Base-by-base conservation (phyloP, 2,797 vertebrate genomes). In the Oceanodroma leucorhoa region DNA sequence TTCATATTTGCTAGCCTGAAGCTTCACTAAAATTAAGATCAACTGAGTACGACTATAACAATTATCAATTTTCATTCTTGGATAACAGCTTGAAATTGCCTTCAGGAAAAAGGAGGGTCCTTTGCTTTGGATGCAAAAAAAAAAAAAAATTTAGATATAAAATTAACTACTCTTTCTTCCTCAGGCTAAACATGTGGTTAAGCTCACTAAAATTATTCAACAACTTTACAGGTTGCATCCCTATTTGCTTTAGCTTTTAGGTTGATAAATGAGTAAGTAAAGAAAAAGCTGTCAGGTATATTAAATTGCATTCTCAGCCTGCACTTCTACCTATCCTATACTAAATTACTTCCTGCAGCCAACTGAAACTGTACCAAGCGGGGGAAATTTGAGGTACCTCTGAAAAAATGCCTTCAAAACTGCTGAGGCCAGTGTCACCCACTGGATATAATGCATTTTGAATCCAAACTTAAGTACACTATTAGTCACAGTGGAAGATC, bases 31-130 rank as follows among this genome's bases (percentile, higher is more conserved):
- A 98, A 96, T 92, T 97, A 98, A 97, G 94, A 97, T 96, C 96
- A 94, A 96, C 97, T 77, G 48, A 95, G 94, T 95, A 96, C 94
- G 95, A 91, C 96, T 96, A 96, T 97, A 98, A 97, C 97, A 96
- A 97, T 96, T 97, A 98, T 96, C 98, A 97, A 85, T 98, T 98
- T 97, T 97, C 98, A 97, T 97, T 98, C 97, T 97, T 97, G 96
- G 95, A 97, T 97, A 98, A 97, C 96, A 98, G 92, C 97, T 95
- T 96, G 93, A 92, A 84, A 53, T 93, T 95, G 97, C 98, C 98
- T 97, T 96, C 94, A 94, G 98, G 97, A 96, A 85, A 95, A 97
- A 98, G 98, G 97, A 94, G 97, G 97, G 43, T 97, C 94, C 96
- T 97, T 93, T 97, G 95, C 96, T 94, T 96, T 89, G 83, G 97